Percentiles rank a stretch among this genome's conserved stretches.
Conservation (phyloP, 1,140 invertebrate species). For the Pseudomyrmex concolor region DNA sequence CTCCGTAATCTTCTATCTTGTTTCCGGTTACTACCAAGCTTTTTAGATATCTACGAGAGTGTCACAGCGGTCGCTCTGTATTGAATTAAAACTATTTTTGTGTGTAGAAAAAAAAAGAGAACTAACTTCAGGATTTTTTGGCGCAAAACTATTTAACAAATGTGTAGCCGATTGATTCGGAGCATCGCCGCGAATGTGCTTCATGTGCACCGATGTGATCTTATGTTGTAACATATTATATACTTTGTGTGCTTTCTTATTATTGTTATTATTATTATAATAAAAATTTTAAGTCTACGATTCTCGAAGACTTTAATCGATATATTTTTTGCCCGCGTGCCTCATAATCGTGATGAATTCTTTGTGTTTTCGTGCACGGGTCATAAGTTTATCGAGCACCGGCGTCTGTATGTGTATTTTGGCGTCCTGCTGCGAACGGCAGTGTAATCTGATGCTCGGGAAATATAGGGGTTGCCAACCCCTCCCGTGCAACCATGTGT, state of each 20-base stretch:
- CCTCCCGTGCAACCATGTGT: not conserved
- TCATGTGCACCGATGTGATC: slow-evolving; percentile 66
- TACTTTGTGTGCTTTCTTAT: not conserved
- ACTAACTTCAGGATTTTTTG: not conserved
- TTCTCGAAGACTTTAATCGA: too few species aligned
- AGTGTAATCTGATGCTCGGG: slow-evolving; percentile 50
- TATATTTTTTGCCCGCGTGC: not conserved
- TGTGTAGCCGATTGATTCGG: slow-evolving; percentile 65
- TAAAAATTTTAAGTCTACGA: not conserved
- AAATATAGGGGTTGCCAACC: slow-evolving; percentile 27
- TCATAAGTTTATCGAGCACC: slow-evolving; percentile 49
- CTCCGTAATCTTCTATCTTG: slow-evolving; percentile 72
- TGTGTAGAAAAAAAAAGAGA: not conserved
- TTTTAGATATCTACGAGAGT: slow-evolving; percentile 61
- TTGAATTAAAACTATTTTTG: not conserved
- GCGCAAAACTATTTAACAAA: not conserved
- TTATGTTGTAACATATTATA: slow-evolving; percentile 78
- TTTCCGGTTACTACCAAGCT: slow-evolving; percentile 72
- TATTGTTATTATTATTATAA: not conserved
- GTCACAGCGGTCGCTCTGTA: not conserved
- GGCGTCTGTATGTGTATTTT: slow-evolving; percentile 26
- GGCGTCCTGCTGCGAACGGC: not conserved
- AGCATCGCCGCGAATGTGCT: slow-evolving; percentile 70
- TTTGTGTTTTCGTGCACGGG: not conserved
- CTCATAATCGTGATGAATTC: not conserved